Conservation (phyloP, 2,797 vertebrate species). For the Alca torda region DNA sequence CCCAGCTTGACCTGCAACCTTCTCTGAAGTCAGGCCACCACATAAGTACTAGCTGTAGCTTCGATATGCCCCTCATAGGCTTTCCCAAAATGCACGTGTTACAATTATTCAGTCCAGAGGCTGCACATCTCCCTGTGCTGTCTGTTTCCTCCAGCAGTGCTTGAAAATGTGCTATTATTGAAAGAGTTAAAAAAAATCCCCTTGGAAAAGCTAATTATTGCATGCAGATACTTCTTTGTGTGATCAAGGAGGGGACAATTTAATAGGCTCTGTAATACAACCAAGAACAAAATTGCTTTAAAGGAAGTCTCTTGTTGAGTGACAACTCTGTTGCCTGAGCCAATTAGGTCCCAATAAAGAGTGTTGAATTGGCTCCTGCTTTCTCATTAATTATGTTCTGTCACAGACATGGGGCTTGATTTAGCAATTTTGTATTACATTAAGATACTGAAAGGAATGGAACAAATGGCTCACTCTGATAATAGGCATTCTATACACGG, state of each 20-base stretch:
- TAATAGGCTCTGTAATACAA: constrained; percentile 88
- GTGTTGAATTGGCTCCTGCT: constrained; percentile 86
- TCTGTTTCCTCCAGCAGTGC: constrained; percentile 70
- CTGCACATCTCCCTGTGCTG: constrained; percentile 56
- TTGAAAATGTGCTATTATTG: constrained; percentile 74
- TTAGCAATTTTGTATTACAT: constrained; percentile 89
- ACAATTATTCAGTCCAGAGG: constrained; percentile 39
- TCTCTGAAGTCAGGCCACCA: background rate
- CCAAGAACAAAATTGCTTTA: constrained; percentile 87
- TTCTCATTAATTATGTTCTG: constrained; percentile 90
- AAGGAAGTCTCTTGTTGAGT: constrained; percentile 87
- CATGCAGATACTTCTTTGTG: constrained; percentile 86
- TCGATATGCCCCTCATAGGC: background rate
- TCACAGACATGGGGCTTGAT: constrained; percentile 89
- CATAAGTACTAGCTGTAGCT: background rate
- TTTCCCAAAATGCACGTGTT: constrained; percentile 19
- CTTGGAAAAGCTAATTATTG: constrained; percentile 87
- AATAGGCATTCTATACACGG: constrained; percentile 88
- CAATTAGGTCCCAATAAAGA: constrained; percentile 88
- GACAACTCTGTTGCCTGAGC: constrained; percentile 89
- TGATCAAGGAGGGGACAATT: constrained; percentile 86
- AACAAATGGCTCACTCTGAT: constrained; percentile 89
- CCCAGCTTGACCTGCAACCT: constrained; percentile 29
- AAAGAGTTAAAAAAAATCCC: constrained; percentile 84
- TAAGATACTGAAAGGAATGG: constrained; percentile 85